Evolutionary conservation across 2,113 vertebrate genomes (phyloP).

Genomic region (Sinocyclocheilus anophthalmus): DNA sequence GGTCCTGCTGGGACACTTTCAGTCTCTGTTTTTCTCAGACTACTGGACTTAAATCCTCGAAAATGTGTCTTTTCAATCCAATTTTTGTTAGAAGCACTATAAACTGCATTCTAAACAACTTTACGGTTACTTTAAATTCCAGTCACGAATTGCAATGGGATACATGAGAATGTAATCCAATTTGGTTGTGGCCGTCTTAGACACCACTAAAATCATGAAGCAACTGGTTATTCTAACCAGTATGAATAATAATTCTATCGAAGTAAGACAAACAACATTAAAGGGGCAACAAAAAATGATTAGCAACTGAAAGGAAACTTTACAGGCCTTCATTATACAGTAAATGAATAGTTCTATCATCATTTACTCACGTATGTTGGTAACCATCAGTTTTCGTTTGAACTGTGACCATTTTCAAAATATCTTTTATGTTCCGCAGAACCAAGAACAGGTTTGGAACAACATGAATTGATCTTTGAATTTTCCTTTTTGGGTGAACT

Average conservation of each 20-base stretch:
- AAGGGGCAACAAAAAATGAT: background rate
- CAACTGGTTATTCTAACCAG: background rate
- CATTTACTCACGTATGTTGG: background rate
- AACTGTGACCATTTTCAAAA: background rate
- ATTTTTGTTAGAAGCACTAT: background rate
- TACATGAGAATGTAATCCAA: background rate
- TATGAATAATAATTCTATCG: background rate
- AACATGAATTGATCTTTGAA: background rate
- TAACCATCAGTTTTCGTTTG: background rate
- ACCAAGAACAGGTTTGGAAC: background rate
- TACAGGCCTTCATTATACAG: background rate
- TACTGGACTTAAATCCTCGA: background rate
- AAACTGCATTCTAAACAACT: background rate
- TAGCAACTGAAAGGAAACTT: background rate
- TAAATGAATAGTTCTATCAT: background rate
- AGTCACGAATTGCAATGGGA: slow-evolving; percentile 2
- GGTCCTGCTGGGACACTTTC: background rate
- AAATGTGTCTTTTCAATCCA: background rate
- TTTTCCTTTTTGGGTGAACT: background rate
- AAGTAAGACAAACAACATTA: background rate
- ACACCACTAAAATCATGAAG: background rate
- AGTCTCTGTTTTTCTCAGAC: background rate
- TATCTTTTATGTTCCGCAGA: background rate
- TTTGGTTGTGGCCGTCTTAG: background rate
- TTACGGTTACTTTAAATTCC: slow-evolving; percentile 21